A percentile compares a stretch with the other conserved stretches of the same genome.
These are phyloP conservation scores for Eugnorisma glareosa DNA, from an alignment of 2,888 invertebrate genomes.

Conservation along the genomic window DNA sequence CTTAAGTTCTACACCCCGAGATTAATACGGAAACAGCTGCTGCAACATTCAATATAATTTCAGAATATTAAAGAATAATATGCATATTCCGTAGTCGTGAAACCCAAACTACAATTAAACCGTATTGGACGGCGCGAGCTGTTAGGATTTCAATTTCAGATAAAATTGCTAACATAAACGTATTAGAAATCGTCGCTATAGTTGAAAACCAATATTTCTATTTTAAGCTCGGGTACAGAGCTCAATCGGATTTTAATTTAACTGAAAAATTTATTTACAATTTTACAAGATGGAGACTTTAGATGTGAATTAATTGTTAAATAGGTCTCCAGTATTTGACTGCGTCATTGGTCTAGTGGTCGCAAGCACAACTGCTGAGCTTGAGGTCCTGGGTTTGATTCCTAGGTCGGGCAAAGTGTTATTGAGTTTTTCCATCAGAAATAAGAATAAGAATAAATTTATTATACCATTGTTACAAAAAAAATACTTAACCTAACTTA, in stretches of 20 bases:
- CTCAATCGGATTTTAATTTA: slow-evolving; percentile 43
- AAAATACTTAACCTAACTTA: too few species aligned
- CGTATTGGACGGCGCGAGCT: slow-evolving; percentile 36
- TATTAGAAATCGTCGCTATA: slow-evolving; percentile 64
- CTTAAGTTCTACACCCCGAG: not conserved
- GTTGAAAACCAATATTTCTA: slow-evolving; percentile 54
- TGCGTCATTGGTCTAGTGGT: too few species aligned
- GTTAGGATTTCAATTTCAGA: slow-evolving; percentile 75
- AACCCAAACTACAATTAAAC: slow-evolving; percentile 39
- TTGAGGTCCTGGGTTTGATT: too few species aligned
- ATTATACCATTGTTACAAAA: too few species aligned
- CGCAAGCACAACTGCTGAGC: too few species aligned
- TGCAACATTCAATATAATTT: not conserved
- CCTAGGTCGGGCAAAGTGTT: too few species aligned
- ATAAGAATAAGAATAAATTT: too few species aligned
- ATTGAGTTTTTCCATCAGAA: too few species aligned
- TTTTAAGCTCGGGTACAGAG: slow-evolving; percentile 22
- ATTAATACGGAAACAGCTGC: not conserved
- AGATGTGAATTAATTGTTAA: too few species aligned
- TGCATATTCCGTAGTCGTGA: slow-evolving; percentile 21
- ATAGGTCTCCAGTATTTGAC: too few species aligned
- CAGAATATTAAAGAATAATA: slow-evolving; percentile 9
- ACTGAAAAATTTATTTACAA: slow-evolving; percentile 18
- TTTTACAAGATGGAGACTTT: not conserved
- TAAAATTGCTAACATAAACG: slow-evolving; percentile 64